Base-by-base conservation (phyloP, 2,113 vertebrate species). In the Menura novaehollandiae region DNA sequence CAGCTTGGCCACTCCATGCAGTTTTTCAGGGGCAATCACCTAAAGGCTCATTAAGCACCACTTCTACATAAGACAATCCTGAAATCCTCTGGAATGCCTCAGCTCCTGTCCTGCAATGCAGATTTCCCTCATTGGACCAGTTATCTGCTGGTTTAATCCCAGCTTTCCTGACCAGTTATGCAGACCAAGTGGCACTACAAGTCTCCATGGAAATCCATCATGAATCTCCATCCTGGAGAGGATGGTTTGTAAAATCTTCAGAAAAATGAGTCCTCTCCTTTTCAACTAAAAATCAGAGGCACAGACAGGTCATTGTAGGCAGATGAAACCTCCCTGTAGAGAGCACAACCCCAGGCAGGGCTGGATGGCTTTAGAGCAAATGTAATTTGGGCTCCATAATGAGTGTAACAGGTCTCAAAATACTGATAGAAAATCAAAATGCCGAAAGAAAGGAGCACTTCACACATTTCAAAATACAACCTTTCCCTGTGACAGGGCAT, bases 1-100 rank as follows among this genome's bases (percentile, higher is more conserved):
- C 37, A 24, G 4, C 47, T 5, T 20, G 46, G 30, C 10, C 1
- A 0, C 43, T 76, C 15, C 7, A 10, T 9, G 30, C 7, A 20
- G 14, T 2, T 56, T 52, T 26, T 55, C 62, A 32, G 64, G 22
- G 62, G 63, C 28, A 32, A 5, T n/a, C 43, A 10, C 33, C 11
- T 51, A 3, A 49, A 21, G 35, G 19, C 12, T 8, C 60, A 21
- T 74, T 41, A 33, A 59, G 5, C n/a, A 43, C 2, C 14, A 12
- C 13, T 64, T 52, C 20, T 23, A 3, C 5, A 22, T 9, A 11
- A 35, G 13, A 44, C 46, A 89, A 62, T 18, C 35, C 37, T 22
- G 23, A 51, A 80, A 55, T 11, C 7, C 13, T 30, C 33, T 10
- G 46, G 43, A 26, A 11, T 53, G 23, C 17, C 26, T 62, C 51